These are phyloP conservation scores for Allolobophora icterica DNA, from an alignment of 2,888 invertebrate species.

Conservation along the genomic window DNA sequence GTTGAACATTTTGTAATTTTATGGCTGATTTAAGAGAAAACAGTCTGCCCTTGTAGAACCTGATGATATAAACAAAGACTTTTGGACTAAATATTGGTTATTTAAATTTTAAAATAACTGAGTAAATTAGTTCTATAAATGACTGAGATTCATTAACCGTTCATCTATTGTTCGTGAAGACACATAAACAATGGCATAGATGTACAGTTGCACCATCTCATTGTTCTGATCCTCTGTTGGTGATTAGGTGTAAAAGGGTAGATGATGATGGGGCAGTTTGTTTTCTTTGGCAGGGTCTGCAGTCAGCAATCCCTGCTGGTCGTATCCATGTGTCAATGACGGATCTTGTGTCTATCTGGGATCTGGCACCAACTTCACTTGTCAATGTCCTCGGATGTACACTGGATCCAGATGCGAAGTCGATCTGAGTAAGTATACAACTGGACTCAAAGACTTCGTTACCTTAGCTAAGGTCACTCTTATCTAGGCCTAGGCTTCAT, in stretches of 20 bases:
- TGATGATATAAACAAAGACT: no score
- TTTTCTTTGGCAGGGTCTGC: not conserved
- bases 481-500: not conserved
- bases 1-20: no score
- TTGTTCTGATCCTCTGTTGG: not conserved
- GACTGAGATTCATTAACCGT: no score
- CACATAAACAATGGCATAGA: no score
- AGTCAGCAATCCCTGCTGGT: not conserved
- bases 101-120: no score
- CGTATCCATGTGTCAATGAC: constrained; percentile 13
- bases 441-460: not conserved
- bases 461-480: not conserved
- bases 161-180: no score
- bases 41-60: no score
- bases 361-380: not conserved
- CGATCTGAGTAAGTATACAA: constrained; percentile 13
- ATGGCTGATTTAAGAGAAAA: no score
- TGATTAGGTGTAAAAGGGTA: not conserved
- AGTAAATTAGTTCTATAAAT: no score
- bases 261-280: not conserved
- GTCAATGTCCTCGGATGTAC: not conserved
- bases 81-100: no score
- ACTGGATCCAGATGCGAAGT: not conserved
- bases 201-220: not conserved
- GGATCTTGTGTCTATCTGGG: not conserved